Base-by-base conservation (phyloP, 1,140 invertebrate species). In the Ceratosolen solmsi region DNA sequence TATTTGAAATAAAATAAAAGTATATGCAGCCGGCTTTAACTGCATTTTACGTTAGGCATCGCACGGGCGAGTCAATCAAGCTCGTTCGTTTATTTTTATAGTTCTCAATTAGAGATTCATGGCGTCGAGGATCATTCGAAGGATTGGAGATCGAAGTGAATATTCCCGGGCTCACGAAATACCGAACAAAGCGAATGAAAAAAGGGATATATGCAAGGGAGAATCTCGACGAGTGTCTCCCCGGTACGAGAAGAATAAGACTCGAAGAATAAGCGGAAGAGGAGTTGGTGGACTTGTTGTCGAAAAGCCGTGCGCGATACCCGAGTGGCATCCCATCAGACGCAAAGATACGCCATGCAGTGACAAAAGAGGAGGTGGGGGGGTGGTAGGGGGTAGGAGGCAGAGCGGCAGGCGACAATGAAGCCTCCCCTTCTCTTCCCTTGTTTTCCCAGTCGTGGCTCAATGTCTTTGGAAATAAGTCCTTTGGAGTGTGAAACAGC, bases 391-490 rank as follows among this genome's bases (percentile, higher is more conserved):
- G 83, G 82, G 82, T 70, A 84, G 78, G 84, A 85, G 84, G 80
- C 84, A 81, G 83, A 41, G 9, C 13, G 51, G 51, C 13, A 2
- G 56, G 80, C 77, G 83, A 88, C 86, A 87, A 87, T 87, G 84
- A 82, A 77, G 22, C 70, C 46, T 71, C 68, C 68, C 65, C 72
- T 80, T 79, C 77, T 79, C 72, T 82, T 65, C 58, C 71, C 56
- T 51, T 71, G 20, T 72, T 36, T 38, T 78, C 51, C 1, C 3
- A 49, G 27, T 46, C 22, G 41, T 0, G 41, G 0, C 36, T 73
- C 83, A 82, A 58, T 83, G 82, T 85, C 84, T 85, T 85, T 84
- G 85, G 83, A 86, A 86, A 87, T 86, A 87, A 86, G 85, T 86
- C 87, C 84, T 85, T 86, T 87, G 76, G 84, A 84, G 82, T 84